Percentiles rank a stretch among this genome's conserved stretches.
These are phyloP conservation scores for Xylocampa areola DNA, from an alignment of 2,888 invertebrate species.

Conservation along the genomic window DNA sequence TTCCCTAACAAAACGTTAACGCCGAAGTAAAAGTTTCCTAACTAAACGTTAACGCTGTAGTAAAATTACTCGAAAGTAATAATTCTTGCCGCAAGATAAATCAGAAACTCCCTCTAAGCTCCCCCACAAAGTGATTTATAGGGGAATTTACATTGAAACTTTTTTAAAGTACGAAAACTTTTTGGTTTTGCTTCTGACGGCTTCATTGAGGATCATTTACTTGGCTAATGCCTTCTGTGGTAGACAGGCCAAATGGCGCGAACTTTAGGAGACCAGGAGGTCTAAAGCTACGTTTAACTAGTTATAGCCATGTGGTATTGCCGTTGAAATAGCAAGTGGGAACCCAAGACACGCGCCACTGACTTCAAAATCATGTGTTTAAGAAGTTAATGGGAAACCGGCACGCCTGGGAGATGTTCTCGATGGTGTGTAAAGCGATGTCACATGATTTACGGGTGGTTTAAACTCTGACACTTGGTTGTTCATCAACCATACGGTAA, in stretches of 20 bases:
- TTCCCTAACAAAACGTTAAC: slow-evolving; percentile 11
- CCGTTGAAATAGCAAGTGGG: too few relatives aligned
- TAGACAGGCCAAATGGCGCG: neutral
- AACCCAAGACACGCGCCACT: too few relatives aligned
- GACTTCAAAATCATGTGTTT: too few relatives aligned
- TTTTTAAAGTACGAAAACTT: slow-evolving; percentile 37
- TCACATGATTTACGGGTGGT: too few relatives aligned
- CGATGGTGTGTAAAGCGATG: too few relatives aligned
- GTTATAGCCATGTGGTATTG: too few relatives aligned
- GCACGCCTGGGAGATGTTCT: too few relatives aligned
- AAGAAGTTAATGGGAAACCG: too few relatives aligned
- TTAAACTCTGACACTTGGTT: too few relatives aligned
- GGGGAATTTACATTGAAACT: slow-evolving; percentile 49
- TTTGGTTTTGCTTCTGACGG: slow-evolving; percentile 14
- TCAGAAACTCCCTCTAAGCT: slow-evolving; percentile 31
- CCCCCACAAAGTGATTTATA: slow-evolving; percentile 48
- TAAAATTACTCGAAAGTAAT: slow-evolving; percentile 31
- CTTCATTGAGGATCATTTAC: slow-evolving; percentile 17
- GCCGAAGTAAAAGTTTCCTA: slow-evolving; percentile 27
- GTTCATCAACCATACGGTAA: too few relatives aligned
- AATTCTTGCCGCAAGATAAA: slow-evolving; percentile 43
- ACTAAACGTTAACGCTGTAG: slow-evolving; percentile 20
- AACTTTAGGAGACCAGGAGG: neutral
- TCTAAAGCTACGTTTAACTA: too few relatives aligned
- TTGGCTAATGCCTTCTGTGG: slow-evolving; percentile 1